Evolutionary conservation across 2,113 vertebrate genomes (phyloP).

Genomic region (Oryzias curvinotus): DNA sequence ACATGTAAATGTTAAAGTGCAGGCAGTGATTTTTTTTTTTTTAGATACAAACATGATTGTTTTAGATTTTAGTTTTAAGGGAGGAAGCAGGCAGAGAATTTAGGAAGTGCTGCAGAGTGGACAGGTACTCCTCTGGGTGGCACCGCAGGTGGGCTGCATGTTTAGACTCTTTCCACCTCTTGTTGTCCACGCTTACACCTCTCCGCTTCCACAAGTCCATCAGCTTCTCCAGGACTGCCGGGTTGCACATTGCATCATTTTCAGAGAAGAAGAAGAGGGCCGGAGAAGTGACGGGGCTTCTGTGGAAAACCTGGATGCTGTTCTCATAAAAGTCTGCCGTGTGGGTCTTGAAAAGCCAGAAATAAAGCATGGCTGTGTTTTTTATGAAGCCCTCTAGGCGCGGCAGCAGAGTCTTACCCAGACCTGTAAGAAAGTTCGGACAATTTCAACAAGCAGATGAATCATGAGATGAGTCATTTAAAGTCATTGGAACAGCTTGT

Average conservation of each 20-base stretch:
- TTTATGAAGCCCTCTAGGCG: constrained; percentile 46
- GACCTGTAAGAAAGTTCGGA: constrained; percentile 36
- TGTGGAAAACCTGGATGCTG: constrained; percentile 37
- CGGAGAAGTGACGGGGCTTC: constrained; percentile 22
- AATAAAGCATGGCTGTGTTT: constrained; percentile 47
- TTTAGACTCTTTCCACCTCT: constrained; percentile 61
- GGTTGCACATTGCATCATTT: constrained; percentile 59
- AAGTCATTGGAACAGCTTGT: no score
- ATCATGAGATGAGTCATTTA: no score
- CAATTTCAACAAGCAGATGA: neutral
- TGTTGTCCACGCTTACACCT: constrained; percentile 42
- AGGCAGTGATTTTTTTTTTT: neutral
- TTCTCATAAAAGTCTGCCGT: constrained; percentile 44
- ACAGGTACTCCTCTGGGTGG: constrained; percentile 59
- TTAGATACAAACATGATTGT: neutral
- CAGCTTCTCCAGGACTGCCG: constrained; percentile 20
- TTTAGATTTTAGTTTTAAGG: neutral
- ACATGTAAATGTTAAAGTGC: neutral
- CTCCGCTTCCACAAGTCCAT: constrained; percentile 45
- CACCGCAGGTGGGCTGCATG: constrained; percentile 58
- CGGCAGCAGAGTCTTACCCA: constrained; percentile 66
- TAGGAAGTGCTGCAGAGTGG: constrained; percentile 45
- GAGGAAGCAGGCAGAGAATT: constrained; percentile 20
- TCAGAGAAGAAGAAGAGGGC: constrained; percentile 68
- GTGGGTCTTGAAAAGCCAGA: constrained; percentile 58